These are phyloP conservation scores for Trichopria drosophilae DNA, from an alignment of 2,888 invertebrate species.

Conservation along the genomic window DNA sequence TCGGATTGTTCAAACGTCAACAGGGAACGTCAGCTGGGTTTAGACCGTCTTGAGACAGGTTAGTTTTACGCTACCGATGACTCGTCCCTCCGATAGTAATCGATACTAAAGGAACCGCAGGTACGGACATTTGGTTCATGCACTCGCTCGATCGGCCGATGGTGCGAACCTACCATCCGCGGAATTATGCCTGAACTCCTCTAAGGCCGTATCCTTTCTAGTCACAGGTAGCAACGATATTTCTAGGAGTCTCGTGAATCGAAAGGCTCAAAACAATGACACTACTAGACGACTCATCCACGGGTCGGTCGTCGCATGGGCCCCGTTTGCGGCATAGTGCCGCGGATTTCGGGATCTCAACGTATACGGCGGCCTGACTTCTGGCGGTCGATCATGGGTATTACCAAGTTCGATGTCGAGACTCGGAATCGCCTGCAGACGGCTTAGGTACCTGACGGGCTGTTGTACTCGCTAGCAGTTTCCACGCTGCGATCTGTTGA, in stretches of 20 bases:
- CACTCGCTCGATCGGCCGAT: slow-evolving; percentile 67
- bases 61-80: slow-evolving; percentile 61
- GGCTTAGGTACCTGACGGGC: slow-evolving; percentile 65
- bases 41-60: slow-evolving; percentile 68
- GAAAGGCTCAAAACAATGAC: slow-evolving; percentile 60
- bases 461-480: slow-evolving; percentile 66
- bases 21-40: slow-evolving; percentile 70
- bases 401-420: too few relatives aligned
- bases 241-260: slow-evolving; percentile 57
- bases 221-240: slow-evolving; percentile 61
- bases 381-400: too few relatives aligned
- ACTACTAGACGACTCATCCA: slow-evolving; percentile 54
- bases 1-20: slow-evolving; percentile 73
- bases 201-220: slow-evolving; percentile 67
- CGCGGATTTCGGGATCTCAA: slow-evolving; percentile 38
- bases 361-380: slow-evolving; percentile 57
- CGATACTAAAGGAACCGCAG: slow-evolving; percentile 66
- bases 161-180: slow-evolving; percentile 68
- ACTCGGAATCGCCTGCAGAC: too few relatives aligned
- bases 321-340: slow-evolving; percentile 51
- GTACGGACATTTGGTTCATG: slow-evolving; percentile 64
- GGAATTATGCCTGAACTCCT: slow-evolving; percentile 65
- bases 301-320: too few relatives aligned
- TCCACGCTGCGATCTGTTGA: slow-evolving; percentile 64
- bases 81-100: slow-evolving; percentile 62